Percentiles rank a stretch among this genome's conserved stretches.
These are phyloP conservation scores for Acronicta leporina DNA, from an alignment of 2,888 invertebrate species.

Conservation along the genomic window DNA sequence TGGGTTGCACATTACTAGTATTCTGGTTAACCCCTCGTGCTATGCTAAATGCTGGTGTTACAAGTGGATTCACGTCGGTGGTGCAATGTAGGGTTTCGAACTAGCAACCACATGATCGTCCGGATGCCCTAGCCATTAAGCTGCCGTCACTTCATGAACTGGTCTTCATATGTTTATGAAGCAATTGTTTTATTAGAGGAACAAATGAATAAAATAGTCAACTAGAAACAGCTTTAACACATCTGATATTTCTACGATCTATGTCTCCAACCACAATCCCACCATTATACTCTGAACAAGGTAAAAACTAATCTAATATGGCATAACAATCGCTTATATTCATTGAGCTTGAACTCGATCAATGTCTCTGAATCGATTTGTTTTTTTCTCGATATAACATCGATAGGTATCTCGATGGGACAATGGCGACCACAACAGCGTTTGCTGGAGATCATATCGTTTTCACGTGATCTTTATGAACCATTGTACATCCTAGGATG, in stretches of 20 bases:
- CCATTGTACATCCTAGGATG: slow-evolving; percentile 78
- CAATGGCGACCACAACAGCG: slow-evolving; percentile 76
- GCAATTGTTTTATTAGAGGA: too few species aligned
- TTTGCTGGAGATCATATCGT: slow-evolving; percentile 83
- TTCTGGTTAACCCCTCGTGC: too few species aligned
- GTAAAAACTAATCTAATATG: slow-evolving; percentile 54
- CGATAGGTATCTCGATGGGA: slow-evolving; percentile 75
- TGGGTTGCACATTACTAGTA: too few species aligned
- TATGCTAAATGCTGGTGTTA: too few species aligned
- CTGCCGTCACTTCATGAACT: too few species aligned
- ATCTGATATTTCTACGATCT: slow-evolving; percentile 9
- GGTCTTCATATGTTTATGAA: too few species aligned
- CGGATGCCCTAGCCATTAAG: too few species aligned
- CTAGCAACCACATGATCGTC: too few species aligned
- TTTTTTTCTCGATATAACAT: slow-evolving; percentile 71
- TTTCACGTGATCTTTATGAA: slow-evolving; percentile 76
- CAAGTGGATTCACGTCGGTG: too few species aligned
- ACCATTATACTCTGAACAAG: slow-evolving; percentile 49
- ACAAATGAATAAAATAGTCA: too few species aligned
- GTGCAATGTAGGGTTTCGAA: too few species aligned
- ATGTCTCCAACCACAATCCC: slow-evolving; percentile 25
- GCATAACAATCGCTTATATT: slow-evolving; percentile 50
- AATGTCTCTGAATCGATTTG: slow-evolving; percentile 69
- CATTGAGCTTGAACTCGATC: slow-evolving; percentile 59
- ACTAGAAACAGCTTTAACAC: background rate